Percentiles rank a stretch among this genome's conserved stretches.
Conservation (phyloP, 2,113 vertebrate genomes). For the Gnathonemus echidnorhynchus region DNA sequence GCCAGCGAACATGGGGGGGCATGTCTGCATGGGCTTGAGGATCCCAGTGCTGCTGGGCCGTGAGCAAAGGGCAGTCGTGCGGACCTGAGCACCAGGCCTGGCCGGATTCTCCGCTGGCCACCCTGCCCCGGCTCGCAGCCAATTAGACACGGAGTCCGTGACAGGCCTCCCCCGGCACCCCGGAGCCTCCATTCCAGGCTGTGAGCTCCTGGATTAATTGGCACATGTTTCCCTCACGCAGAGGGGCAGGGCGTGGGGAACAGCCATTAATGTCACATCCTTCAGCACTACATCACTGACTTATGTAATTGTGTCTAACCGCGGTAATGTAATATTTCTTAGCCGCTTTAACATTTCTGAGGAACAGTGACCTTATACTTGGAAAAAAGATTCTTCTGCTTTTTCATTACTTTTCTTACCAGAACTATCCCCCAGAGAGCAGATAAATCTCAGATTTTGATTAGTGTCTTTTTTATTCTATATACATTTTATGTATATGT, state of each 20-base stretch:
- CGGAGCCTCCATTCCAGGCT: neutral
- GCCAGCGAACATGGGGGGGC: neutral
- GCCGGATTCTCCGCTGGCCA: neutral
- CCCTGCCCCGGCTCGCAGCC: neutral
- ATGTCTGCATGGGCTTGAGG: neutral
- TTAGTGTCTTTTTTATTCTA: neutral
- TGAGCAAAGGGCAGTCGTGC: neutral
- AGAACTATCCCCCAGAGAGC: neutral
- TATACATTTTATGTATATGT: neutral
- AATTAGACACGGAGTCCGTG: neutral
- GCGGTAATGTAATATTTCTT: neutral
- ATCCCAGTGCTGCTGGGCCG: neutral
- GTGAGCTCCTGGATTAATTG: slow-evolving; percentile 4
- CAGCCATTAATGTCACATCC: neutral
- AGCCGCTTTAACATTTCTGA: neutral
- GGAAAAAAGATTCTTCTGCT: neutral
- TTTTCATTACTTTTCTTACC: neutral
- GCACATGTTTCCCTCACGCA: neutral
- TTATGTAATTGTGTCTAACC: neutral
- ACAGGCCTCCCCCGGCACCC: neutral
- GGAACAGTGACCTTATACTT: neutral
- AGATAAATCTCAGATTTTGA: neutral
- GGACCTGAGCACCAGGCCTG: neutral
- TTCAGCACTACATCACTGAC: neutral
- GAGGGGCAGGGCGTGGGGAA: neutral